Conservation (phyloP, 1,140 invertebrate species). For the Conus ventricosus region DNA sequence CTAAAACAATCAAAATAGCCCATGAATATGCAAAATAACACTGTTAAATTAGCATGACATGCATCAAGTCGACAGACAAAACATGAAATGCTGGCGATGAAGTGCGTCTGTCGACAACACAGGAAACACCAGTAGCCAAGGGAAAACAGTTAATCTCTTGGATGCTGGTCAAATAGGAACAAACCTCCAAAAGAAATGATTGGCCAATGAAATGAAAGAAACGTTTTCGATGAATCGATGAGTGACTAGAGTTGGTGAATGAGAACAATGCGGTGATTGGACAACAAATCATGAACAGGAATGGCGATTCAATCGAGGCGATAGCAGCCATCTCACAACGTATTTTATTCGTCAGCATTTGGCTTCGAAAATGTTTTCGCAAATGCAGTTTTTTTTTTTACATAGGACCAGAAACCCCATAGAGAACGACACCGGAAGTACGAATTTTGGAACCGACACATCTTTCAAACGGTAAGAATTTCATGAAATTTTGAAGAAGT, state of each 20-base stretch:
- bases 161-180: not conserved
- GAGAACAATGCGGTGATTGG: not conserved
- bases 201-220: not conserved
- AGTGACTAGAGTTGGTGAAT: not conserved
- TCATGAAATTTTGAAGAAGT: not conserved
- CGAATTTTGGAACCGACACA: not conserved
- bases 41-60: slow-evolving; percentile 1
- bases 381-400: not conserved
- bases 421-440: too few species aligned
- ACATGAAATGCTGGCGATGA: not conserved
- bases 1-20: too few species aligned
- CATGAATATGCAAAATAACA: too few species aligned
- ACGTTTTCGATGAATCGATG: not conserved
- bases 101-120: not conserved
- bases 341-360: not conserved
- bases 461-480: not conserved
- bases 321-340: not conserved
- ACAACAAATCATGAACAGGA: not conserved
- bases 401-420: not conserved
- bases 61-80: not conserved
- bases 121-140: not conserved
- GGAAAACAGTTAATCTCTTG: not conserved
- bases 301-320: not conserved
- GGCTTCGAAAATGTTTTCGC: not conserved
- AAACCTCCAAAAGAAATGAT: not conserved